Conservation (phyloP, 2,797 vertebrate genomes). For the Tamandua tetradactyla region DNA sequence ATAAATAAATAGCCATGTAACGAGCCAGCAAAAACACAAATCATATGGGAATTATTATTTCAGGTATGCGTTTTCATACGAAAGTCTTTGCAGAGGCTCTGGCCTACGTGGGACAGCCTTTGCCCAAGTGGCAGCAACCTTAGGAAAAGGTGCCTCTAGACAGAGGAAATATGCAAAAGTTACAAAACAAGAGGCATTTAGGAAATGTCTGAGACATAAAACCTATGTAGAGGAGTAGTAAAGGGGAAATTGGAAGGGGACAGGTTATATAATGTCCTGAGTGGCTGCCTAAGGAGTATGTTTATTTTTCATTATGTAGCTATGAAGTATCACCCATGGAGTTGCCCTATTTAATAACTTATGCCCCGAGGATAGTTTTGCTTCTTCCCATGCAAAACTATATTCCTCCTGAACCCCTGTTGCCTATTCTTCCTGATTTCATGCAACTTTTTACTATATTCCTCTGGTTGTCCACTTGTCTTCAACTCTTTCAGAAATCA, state of each 20-base stretch:
- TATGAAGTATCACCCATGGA: neutral
- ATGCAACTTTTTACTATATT: neutral
- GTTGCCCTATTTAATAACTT: neutral
- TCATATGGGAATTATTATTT: neutral
- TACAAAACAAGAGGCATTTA: neutral
- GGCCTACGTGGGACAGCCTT: rapidly evolving
- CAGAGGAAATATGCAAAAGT: neutral
- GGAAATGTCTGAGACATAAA: neutral
- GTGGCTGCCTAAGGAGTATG: neutral
- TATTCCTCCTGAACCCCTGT: neutral
- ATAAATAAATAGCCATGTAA: neutral
- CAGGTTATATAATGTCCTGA: neutral
- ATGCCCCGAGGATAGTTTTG: neutral
- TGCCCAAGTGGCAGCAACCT: neutral
- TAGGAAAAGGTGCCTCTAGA: neutral
- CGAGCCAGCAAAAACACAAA: neutral
- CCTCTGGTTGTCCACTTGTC: neutral
- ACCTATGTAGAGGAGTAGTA: neutral
- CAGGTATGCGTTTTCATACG: neutral
- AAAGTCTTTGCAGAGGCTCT: neutral
- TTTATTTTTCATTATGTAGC: neutral
- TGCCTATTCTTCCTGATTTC: neutral
- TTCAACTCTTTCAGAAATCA: neutral
- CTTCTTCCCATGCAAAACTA: neutral
- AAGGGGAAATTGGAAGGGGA: neutral